Percentiles rank a stretch among this genome's conserved stretches.
These are phyloP conservation scores for Alviniconcha strummeri DNA, from an alignment of 2,888 invertebrate species.

Conservation along the genomic window DNA sequence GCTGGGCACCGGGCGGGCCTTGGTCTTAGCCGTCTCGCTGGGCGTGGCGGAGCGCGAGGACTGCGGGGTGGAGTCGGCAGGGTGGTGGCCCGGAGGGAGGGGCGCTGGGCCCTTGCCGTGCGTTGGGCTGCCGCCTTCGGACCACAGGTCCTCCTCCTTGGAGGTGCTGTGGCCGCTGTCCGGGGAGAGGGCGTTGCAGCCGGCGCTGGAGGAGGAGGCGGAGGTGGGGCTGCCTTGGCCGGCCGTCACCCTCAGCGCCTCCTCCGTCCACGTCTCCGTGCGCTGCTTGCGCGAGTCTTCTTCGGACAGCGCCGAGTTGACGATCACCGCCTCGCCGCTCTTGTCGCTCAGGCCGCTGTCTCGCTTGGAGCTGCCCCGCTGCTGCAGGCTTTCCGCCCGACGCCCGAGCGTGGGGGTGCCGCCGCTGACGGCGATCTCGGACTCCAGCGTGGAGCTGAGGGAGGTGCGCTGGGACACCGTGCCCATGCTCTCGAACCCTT, in stretches of 20 bases:
- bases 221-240: constrained; percentile 37
- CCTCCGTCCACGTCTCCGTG: constrained; percentile 65
- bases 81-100: constrained; percentile 24
- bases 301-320: constrained; percentile 48
- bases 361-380: constrained; percentile 7
- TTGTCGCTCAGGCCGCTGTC: constrained; percentile 4
- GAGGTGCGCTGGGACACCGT: constrained; percentile 69
- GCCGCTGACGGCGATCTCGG: constrained; percentile 48
- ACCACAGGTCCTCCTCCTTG: constrained; percentile 61
- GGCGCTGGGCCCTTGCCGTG: constrained; percentile 39
- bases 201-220: constrained; percentile 35
- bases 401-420: constrained; percentile 49
- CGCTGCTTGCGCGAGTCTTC: constrained; percentile 59
- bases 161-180: constrained; percentile 60
- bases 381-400: constrained; percentile 38
- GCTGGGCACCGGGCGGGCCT: constrained; percentile 55
- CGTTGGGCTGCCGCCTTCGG: constrained; percentile 20
- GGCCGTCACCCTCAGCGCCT: constrained; percentile 50
- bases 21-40: constrained; percentile 35
- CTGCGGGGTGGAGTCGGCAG: constrained; percentile 23
- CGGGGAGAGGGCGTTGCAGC: constrained; percentile 49
- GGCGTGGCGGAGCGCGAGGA: constrained; percentile 34
- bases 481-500: constrained; percentile 70
- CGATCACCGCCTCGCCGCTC: constrained; percentile 29
- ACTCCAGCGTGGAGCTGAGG: constrained; percentile 69